Conservation (phyloP, 2,888 invertebrate genomes). For the Leptarthrus brevirostris region DNA sequence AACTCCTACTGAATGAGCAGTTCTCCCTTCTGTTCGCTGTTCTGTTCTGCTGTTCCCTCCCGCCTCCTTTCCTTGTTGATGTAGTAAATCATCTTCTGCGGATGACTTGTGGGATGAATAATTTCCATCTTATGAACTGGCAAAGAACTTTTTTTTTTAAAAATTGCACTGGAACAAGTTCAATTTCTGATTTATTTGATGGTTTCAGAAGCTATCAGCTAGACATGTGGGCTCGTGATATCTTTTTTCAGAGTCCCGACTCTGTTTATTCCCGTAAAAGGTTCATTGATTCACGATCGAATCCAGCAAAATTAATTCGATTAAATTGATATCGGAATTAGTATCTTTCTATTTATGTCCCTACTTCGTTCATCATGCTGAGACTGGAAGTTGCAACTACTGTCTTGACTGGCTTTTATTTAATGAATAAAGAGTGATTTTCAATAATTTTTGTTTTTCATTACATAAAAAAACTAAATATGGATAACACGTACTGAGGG, state of each 20-base stretch:
- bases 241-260: conserved; percentile 37
- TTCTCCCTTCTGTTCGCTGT: conserved; percentile 40
- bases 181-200: conserved; percentile 38
- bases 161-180: conserved; percentile 43
- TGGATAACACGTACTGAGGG: too few species aligned
- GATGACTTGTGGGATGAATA: conserved; percentile 57
- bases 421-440: too few species aligned
- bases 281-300: conserved; percentile 35
- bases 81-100: conserved; percentile 56
- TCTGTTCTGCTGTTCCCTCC: conserved; percentile 29
- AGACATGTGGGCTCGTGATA: conserved; percentile 37
- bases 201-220: conserved; percentile 37
- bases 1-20: conserved; percentile 56
- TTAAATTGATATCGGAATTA: conserved; percentile 34
- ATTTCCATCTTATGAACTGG: conserved; percentile 50
- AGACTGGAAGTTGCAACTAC: too few species aligned
- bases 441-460: too few species aligned
- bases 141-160: conserved; percentile 21
- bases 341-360: not conserved
- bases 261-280: not conserved
- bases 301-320: conserved; percentile 37
- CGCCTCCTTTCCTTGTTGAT: conserved; percentile 8
- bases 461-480: too few species aligned
- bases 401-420: too few species aligned
- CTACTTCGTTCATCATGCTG: too few species aligned